Evolutionary conservation across 1,140 invertebrate species (phyloP).

Genomic region (Procambarus virginalis): DNA sequence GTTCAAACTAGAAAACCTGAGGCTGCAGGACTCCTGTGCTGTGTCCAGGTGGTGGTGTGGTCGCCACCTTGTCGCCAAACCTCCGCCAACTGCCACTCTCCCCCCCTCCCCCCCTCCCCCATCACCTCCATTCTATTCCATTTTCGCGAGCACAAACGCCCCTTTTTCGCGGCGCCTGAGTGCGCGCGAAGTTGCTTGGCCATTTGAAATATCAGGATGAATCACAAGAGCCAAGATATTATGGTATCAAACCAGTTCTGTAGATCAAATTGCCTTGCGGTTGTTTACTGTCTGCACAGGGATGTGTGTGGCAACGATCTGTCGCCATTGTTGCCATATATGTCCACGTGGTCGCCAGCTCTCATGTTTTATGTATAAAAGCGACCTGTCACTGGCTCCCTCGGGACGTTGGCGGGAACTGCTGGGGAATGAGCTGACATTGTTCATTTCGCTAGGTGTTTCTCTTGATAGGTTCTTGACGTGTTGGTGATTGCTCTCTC

Average conservation of each 20-base stretch:
- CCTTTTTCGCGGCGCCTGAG: neutral
- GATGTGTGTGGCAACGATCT: neutral
- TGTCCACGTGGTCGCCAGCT: neutral
- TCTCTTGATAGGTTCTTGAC: no score
- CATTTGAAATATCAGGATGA: neutral
- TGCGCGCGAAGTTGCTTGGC: neutral
- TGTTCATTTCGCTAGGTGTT: neutral
- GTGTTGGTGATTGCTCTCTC: neutral
- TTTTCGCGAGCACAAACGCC: neutral
- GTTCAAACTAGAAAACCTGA: no score
- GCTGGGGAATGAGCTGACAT: neutral
- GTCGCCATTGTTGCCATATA: neutral
- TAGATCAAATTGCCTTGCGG: neutral
- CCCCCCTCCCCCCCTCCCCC: neutral
- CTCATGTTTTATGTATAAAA: constrained; percentile 8
- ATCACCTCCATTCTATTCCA: neutral
- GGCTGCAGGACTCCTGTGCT: neutral
- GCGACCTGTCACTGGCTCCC: constrained; percentile 2
- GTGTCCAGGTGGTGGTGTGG: neutral
- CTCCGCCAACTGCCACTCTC: neutral
- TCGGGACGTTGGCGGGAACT: neutral
- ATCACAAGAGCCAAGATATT: neutral
- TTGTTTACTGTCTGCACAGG: neutral
- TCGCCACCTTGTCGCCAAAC: neutral
- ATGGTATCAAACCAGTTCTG: neutral